Conservation (phyloP, 2,888 invertebrate species). For the Galerucella calmariensis region DNA sequence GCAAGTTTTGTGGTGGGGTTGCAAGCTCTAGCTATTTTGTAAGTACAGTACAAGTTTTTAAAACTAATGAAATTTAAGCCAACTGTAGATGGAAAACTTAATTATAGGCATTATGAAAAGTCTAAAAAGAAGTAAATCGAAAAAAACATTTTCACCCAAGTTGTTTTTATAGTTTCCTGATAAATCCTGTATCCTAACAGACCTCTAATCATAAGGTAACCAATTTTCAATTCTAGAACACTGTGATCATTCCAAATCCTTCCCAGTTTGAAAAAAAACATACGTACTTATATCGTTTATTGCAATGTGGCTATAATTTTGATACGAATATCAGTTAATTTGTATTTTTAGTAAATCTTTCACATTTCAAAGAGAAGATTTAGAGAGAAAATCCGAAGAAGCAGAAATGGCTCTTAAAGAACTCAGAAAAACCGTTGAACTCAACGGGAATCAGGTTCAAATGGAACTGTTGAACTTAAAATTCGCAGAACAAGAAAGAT, state of each 20-base stretch:
- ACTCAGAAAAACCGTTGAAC: conserved; percentile 67
- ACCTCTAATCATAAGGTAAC: background rate
- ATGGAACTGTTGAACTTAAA: conserved; percentile 54
- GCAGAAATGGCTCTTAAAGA: conserved; percentile 67
- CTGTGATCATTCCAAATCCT: no score
- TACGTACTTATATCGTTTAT: no score
- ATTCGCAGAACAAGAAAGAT: conserved; percentile 28
- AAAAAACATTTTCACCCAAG: background rate
- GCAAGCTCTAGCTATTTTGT: conserved; percentile 74
- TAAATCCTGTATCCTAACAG: no score
- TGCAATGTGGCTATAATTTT: no score
- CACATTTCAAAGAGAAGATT: conserved; percentile 64
- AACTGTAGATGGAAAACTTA: background rate
- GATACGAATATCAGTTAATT: no score
- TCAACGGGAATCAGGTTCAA: conserved; percentile 70
- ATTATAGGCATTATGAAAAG: background rate
- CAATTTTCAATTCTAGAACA: no score
- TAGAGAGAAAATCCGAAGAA: conserved; percentile 66
- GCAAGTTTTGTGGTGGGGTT: conserved; percentile 70
- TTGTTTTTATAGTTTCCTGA: background rate
- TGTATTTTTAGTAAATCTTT: conserved; percentile 68
- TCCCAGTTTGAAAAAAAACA: no score
- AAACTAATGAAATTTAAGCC: no score
- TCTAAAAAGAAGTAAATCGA: background rate
- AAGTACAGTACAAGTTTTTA: conserved; percentile 42